Conservation (phyloP, 2,113 vertebrate species). For the Etheostoma cragini region DNA sequence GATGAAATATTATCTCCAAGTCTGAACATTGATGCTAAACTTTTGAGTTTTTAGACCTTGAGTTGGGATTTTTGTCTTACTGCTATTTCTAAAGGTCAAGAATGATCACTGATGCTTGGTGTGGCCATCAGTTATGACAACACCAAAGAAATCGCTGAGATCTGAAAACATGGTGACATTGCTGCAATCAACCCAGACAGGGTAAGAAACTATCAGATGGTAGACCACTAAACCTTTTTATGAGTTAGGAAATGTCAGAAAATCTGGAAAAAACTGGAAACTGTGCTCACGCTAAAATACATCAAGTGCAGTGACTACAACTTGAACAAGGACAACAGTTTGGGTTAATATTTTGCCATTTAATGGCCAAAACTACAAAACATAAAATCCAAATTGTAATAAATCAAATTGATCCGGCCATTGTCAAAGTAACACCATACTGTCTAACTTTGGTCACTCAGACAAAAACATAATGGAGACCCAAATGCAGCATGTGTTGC, state of each 20-base stretch:
- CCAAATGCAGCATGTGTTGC: background rate
- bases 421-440: background rate
- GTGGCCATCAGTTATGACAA: too few relatives aligned
- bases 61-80: too few relatives aligned
- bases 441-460: background rate
- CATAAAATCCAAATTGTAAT: background rate
- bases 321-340: background rate
- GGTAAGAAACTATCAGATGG: too few relatives aligned
- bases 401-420: too few relatives aligned
- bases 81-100: too few relatives aligned
- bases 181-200: too few relatives aligned
- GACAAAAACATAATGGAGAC: background rate
- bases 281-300: too few relatives aligned
- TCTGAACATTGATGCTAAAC: background rate
- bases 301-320: background rate
- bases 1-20: background rate
- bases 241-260: background rate
- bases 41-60: background rate
- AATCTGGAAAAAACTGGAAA: background rate
- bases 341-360: background rate
- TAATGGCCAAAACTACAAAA: background rate
- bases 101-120: too few relatives aligned
- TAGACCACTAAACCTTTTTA: background rate
- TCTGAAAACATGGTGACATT: too few relatives aligned
- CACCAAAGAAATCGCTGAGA: too few relatives aligned